Evolutionary conservation across 1,140 invertebrate species (phyloP), one percentile per base, ranked within the genome.

Genomic region (Aphaenogaster floridana): DNA sequence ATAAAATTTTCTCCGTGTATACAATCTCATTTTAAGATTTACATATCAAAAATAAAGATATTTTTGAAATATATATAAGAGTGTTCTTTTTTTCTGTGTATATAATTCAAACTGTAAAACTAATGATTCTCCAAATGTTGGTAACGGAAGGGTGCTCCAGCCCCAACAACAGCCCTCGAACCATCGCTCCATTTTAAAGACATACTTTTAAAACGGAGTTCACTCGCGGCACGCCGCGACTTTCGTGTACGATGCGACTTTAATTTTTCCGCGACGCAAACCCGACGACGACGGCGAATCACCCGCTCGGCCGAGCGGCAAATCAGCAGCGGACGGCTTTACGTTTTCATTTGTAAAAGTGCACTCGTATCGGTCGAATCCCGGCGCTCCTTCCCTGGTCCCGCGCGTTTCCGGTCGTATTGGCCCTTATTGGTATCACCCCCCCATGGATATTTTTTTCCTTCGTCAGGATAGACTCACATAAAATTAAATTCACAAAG

Each of bases 311-410:
- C n/a, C 88, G 63, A 91, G 91, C 88, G 36, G 80, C 81, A 92
- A 92, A 91, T 92, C 88, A 80, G 42, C 54, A 59, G 72, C 76
- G 72, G 71, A 85, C 17, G 85, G 77, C 69, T 91, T 91, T 84
- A 88, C 85, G 86, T 88, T 91, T 91, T 92, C 90, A 92, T 92
- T 92, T 92, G 61, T 90, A 72, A 90, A 86, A 92, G 90, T 92
- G 90, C 90, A 90, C 78, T 78, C 68, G 57, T 84, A 39, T 63
- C 80, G 54, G 42, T 17, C 48, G 34, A 76, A 61, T 63, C 34
- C 42, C 34, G 21, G 21, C n/a, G 7, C 74, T 45, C 66, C 21
- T 54, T 21, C 39, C n/a, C 64, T 66, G 39, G 15, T 66, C 72
- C 61, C n/a, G 15, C 34, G 59, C 15, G 50, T 66, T 86, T 86